phyloP scores from a whole-genome alignment of 2,888 invertebrate species.

The Dione juno region DNA sequence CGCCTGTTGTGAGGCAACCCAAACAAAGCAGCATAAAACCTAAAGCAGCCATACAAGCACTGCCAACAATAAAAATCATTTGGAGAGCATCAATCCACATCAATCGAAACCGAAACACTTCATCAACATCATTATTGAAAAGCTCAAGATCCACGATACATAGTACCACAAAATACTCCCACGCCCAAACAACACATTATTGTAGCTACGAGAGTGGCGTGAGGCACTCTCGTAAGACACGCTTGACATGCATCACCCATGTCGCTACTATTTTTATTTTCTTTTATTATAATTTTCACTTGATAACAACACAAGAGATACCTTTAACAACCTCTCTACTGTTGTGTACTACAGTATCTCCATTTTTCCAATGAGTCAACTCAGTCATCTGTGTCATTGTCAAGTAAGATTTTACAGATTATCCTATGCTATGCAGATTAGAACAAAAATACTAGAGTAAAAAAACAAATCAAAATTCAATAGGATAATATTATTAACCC shows the following conservation, averaged over 20 bases:
- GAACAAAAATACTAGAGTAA: no score
- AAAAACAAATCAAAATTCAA: no score
- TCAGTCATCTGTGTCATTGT: background rate
- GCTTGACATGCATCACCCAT: slow-evolving; percentile 90
- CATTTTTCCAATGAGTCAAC: slow-evolving; percentile 13
- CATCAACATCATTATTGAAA: slow-evolving; percentile 93
- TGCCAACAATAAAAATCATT: slow-evolving; percentile 93
- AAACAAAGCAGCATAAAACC: slow-evolving; percentile 96
- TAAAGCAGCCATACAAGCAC: slow-evolving; percentile 95
- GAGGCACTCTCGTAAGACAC: slow-evolving; percentile 95
- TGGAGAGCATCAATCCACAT: slow-evolving; percentile 95
- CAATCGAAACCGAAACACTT: slow-evolving; percentile 92
- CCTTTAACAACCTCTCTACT: background rate
- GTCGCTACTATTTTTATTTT: slow-evolving; percentile 38
- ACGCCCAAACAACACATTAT: slow-evolving; percentile 97
- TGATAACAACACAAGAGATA: background rate
- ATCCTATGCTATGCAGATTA: no score
- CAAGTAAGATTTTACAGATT: no score
- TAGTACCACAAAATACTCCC: slow-evolving; percentile 96
- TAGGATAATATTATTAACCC: no score
- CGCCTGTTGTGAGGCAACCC: slow-evolving; percentile 96
- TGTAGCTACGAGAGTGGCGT: slow-evolving; percentile 97
- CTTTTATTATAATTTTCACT: slow-evolving; percentile 29
- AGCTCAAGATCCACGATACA: slow-evolving; percentile 95
- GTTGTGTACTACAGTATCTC: background rate